These are phyloP conservation scores for Cotesia vestalis DNA, from an alignment of 1,140 invertebrate species.

Conservation along the genomic window DNA sequence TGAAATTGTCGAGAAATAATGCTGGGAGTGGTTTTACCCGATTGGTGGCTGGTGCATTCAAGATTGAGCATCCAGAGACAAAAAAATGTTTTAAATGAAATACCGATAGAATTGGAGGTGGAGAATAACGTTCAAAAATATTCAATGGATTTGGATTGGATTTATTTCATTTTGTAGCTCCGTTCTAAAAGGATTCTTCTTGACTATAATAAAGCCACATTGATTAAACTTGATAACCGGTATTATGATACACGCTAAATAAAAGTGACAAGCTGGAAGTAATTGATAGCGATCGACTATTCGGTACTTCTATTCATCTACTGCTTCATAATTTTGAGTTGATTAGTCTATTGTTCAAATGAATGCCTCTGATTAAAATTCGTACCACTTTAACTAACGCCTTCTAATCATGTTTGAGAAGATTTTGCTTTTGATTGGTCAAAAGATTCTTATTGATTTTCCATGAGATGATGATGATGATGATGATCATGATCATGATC, in stretches of 20 bases:
- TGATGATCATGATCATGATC: too few species aligned
- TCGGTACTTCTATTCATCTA: slow-evolving; percentile 5
- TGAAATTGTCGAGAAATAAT: slow-evolving; percentile 33
- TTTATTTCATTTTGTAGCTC: slow-evolving; percentile 2
- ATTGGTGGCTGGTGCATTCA: neutral
- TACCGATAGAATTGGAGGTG: too few species aligned
- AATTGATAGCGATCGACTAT: slow-evolving; percentile 30
- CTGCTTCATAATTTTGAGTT: slow-evolving; percentile 17
- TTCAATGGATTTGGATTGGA: too few species aligned
- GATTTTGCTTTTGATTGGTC: too few species aligned
- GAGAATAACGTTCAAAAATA: too few species aligned
- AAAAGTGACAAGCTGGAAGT: slow-evolving; percentile 12
- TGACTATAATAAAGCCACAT: slow-evolving; percentile 23
- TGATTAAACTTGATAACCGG: slow-evolving; percentile 32
- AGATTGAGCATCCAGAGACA: slow-evolving; percentile 14
- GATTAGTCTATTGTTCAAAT: slow-evolving; percentile 4
- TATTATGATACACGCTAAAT: slow-evolving; percentile 24
- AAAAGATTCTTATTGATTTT: too few species aligned
- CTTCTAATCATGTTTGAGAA: too few species aligned
- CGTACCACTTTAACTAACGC: too few species aligned
- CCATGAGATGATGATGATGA: too few species aligned
- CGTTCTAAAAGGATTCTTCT: neutral
- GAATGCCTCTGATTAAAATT: too few species aligned
- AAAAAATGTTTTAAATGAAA: too few species aligned
- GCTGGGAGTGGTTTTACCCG: neutral